Base-by-base conservation (phyloP, 1,140 invertebrate genomes). In the Scylla paramamosain region DNA sequence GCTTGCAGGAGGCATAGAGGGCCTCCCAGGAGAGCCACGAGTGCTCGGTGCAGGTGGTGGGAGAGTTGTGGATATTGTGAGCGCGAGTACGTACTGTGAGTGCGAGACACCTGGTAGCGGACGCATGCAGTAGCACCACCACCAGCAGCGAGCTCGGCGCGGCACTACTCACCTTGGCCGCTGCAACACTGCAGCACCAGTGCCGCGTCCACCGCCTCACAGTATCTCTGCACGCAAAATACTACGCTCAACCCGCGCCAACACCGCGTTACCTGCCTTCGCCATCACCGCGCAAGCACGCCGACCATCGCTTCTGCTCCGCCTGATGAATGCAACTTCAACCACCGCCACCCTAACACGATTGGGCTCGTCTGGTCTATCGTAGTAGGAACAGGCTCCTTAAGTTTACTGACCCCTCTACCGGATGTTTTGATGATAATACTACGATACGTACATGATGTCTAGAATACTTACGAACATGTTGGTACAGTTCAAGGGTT, bases 1-100 rank as follows among this genome's bases (percentile, higher is more conserved):
- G 93, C 93, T 94, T 94, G 93, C 93, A 94, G 93, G 93, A 94
- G 93, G 93, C 86, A 93, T 46, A 84, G 92, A 93, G 92, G 93
- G 86, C 52, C 93, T 83, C 87, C 93, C 59, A 94, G 87, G 87
- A 94, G 93, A 48, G 86, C 29, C 45, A 91, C 93, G 46, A 94
- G 93, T 94, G 87, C 93, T 94, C 48, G 93, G 77, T 82, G 93
- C 88, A 90, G 88, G 84, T 91, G 93, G 93, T 91, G 45, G 93
- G 82, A 52, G 32, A 87, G 84, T 84, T 91, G 93, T 87, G 93
- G 83, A 52, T 59, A 67, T 77, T 77, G 32, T 82, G 46, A 67
- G 88, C 77, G 93, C 59, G 89, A 89, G 88, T 48, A 89, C 91
- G 89, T 86, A 94, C 88, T 94, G 93, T 91, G 88, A 89, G 93